Percentiles rank a stretch among this genome's conserved stretches.
Evolutionary conservation across 2,113 vertebrate genomes (phyloP).

Genomic region (Trochalopteron elliotii): DNA sequence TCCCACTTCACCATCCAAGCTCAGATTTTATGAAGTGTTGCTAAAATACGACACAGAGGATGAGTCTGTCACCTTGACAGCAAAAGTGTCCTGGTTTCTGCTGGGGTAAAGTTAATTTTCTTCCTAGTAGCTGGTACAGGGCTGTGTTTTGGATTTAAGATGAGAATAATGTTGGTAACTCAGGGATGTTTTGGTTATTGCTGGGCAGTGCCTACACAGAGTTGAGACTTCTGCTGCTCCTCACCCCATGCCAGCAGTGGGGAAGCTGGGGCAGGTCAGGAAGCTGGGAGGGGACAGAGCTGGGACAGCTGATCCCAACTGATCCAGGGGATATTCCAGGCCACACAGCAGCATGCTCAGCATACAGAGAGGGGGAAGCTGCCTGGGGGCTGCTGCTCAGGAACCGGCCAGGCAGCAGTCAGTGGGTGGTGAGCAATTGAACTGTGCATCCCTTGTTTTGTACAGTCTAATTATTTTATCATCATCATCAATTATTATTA

Average conservation of each 20-base stretch:
- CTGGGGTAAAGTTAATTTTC: not conserved
- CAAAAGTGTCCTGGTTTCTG: not conserved
- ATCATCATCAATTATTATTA: not conserved
- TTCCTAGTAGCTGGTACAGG: not conserved
- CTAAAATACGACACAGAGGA: not conserved
- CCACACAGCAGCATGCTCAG: not conserved
- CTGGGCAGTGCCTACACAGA: not conserved
- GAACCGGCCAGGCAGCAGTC: not conserved
- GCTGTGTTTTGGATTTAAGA: not conserved
- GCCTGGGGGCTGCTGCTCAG: not conserved
- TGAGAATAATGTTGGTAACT: not conserved
- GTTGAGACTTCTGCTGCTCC: not conserved
- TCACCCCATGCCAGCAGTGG: not conserved
- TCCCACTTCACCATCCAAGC: not conserved
- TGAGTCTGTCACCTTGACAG: slow-evolving; percentile 54
- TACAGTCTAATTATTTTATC: not conserved
- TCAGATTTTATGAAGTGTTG: slow-evolving; percentile 23
- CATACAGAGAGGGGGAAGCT: not conserved
- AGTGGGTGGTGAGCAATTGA: not conserved
- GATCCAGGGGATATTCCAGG: not conserved
- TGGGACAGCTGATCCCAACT: not conserved
- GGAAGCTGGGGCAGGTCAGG: not conserved
- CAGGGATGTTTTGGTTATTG: not conserved
- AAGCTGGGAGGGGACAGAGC: not conserved
- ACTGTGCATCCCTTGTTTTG: not conserved